Conservation (phyloP, 1,140 invertebrate genomes). For the Centruroides sculpturatus region DNA sequence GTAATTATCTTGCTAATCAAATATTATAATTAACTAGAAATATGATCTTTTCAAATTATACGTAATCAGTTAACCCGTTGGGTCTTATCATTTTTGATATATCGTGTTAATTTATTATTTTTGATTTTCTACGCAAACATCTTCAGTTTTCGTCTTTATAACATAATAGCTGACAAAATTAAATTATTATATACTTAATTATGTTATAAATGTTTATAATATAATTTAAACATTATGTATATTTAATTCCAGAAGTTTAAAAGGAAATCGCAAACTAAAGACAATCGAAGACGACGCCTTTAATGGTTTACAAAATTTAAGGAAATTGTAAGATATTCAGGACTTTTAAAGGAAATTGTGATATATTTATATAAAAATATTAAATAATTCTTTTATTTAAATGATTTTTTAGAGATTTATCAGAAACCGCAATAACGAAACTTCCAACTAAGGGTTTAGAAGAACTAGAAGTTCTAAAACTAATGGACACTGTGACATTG, state of each 20-base stretch:
- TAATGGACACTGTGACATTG: constrained; percentile 54
- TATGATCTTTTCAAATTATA: too few relatives aligned
- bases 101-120: too few relatives aligned
- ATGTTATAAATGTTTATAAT: neutral
- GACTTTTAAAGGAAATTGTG: neutral
- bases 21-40: too few relatives aligned
- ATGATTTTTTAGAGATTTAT: constrained; percentile 43
- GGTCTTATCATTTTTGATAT: too few relatives aligned
- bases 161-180: too few relatives aligned
- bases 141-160: too few relatives aligned
- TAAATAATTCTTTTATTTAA: neutral
- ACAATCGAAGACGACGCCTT: constrained; percentile 41
- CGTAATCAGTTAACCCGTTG: too few relatives aligned
- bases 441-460: constrained; percentile 58
- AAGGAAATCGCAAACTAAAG: constrained; percentile 36
- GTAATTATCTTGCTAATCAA: too few relatives aligned
- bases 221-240: neutral
- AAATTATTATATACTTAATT: too few relatives aligned
- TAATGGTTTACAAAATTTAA: constrained; percentile 6
- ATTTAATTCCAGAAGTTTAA: neutral
- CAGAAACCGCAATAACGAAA: constrained; percentile 52
- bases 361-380: neutral
- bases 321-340: constrained; percentile 2
- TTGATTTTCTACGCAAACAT: too few relatives aligned
- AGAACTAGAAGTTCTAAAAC: constrained; percentile 48